phyloP scores from a whole-genome alignment of 2,888 invertebrate genomes.

The Monopis laevigella region DNA sequence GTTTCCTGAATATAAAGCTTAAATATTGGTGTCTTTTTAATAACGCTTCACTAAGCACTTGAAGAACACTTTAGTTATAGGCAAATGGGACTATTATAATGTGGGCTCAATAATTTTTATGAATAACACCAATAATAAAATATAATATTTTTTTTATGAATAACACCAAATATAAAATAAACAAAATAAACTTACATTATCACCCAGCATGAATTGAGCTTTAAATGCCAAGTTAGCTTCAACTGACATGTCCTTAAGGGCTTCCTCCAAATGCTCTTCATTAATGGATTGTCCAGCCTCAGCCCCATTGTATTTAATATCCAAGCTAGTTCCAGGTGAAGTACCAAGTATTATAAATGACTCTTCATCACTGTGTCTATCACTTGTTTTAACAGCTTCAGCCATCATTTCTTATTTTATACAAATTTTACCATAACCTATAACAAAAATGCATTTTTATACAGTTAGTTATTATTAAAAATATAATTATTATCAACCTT shows the following conservation, averaged over 20 bases:
- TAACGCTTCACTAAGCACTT: no score
- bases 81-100: no score
- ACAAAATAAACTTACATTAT: conserved; percentile 38
- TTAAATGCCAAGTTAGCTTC: conserved; percentile 50
- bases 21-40: no score
- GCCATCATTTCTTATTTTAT: background rate
- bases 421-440: no score
- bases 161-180: background rate
- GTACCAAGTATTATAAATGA: conserved; percentile 56
- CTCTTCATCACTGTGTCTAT: conserved; percentile 36
- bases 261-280: conserved; percentile 43
- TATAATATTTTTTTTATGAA: conserved; percentile 2
- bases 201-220: conserved; percentile 47
- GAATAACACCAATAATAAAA: background rate
- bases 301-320: conserved; percentile 35
- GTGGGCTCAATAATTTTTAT: background rate
- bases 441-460: no score
- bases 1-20: no score
- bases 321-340: conserved; percentile 48
- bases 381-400: background rate
- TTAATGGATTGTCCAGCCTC: conserved; percentile 25
- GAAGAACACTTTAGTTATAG: no score
- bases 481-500: no score
- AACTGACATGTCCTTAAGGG: conserved; percentile 42
- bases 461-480: no score